Evolutionary conservation across 2,797 vertebrate genomes (phyloP).

Genomic region (Esox lucius): DNA sequence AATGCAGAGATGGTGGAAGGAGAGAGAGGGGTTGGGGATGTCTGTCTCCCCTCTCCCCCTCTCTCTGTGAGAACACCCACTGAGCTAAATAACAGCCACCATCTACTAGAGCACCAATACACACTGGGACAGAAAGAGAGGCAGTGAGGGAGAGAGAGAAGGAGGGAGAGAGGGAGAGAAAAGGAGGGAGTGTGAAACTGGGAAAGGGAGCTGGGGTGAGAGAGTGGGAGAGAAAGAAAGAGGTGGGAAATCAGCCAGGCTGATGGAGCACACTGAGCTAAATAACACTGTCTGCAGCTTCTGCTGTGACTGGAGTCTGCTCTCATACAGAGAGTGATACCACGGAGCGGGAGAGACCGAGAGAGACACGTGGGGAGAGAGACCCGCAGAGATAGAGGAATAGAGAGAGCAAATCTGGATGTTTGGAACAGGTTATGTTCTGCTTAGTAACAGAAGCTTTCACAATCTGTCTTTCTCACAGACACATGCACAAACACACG

Average conservation of each 20-base stretch:
- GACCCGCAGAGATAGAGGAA: neutral
- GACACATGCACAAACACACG: neutral
- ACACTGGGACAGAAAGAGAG: conserved; percentile 3
- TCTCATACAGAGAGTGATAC: neutral
- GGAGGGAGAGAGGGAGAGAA: conserved; percentile 10
- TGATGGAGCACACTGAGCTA: neutral
- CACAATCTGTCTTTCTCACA: conserved; percentile 1
- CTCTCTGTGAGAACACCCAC: neutral
- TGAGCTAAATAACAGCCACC: conserved; percentile 44
- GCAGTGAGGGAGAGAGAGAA: conserved; percentile 1
- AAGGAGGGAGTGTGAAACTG: neutral
- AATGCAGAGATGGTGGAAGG: too few relatives aligned
- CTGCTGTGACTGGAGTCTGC: neutral
- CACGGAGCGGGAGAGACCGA: neutral
- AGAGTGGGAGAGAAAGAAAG: neutral
- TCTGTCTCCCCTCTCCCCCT: too few relatives aligned
- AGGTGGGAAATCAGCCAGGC: neutral
- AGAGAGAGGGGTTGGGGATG: too few relatives aligned
- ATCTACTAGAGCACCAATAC: neutral
- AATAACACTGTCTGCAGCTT: neutral
- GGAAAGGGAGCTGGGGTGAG: neutral
- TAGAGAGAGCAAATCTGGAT: neutral
- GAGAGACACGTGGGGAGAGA: neutral
- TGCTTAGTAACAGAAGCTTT: conserved; percentile 1
- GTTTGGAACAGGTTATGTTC: neutral